A percentile compares a stretch with the other conserved stretches of the same genome.
Conservation (phyloP, 2,888 invertebrate species). For the Polyploca ridens region DNA sequence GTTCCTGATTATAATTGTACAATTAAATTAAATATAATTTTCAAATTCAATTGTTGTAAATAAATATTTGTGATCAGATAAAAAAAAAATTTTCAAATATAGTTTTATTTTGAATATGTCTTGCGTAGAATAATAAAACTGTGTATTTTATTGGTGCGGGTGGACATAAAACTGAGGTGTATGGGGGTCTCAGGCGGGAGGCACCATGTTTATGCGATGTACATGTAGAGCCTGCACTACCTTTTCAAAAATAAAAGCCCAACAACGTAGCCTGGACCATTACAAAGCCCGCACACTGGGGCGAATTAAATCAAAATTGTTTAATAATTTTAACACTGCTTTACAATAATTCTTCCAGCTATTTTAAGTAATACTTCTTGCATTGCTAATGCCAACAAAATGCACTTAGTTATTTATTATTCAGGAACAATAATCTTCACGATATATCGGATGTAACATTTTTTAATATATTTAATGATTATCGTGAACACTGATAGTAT, state of each 20-base stretch:
- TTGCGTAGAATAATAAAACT: no score
- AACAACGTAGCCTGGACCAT: neutral
- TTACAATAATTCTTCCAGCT: neutral
- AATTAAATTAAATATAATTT: constrained; percentile 26
- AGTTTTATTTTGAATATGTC: neutral
- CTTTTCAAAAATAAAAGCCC: neutral
- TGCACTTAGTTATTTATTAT: no score
- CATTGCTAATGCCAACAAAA: neutral
- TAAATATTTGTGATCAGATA: no score
- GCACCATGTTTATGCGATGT: neutral
- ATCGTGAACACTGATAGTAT: neutral
- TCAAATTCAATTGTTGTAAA: no score
- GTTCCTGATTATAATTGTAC: constrained; percentile 36
- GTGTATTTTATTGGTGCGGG: constrained; percentile 8
- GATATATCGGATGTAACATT: neutral
- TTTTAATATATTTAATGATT: neutral
- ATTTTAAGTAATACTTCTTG: neutral
- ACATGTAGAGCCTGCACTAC: neutral
- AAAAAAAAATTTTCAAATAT: no score
- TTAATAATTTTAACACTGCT: neutral
- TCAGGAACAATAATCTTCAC: neutral
- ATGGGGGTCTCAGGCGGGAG: neutral
- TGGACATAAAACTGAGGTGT: constrained; percentile 1
- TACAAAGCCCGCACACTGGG: neutral
- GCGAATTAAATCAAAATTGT: neutral